A percentile compares a stretch with the other conserved stretches of the same genome.
phyloP scores from a whole-genome alignment of 2,888 invertebrate genomes.

The Microctonus aethiopoides region DNA sequence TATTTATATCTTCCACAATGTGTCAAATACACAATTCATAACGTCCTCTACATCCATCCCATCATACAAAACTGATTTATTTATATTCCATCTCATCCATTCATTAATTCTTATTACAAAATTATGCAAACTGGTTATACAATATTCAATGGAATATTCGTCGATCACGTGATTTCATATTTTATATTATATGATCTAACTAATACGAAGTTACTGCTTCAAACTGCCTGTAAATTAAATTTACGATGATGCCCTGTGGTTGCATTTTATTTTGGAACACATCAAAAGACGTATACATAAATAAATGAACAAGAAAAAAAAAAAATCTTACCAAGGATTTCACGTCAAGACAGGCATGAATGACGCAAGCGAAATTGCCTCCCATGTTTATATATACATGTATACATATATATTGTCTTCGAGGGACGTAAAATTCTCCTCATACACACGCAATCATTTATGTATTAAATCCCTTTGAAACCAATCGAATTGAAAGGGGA shows the following conservation, averaged over 20 bases:
- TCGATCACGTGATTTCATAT: background rate
- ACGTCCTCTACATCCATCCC: background rate
- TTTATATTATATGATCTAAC: background rate
- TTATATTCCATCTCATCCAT: background rate
- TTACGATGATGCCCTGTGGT: slow-evolving; percentile 21
- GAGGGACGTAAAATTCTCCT: background rate
- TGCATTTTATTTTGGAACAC: slow-evolving; percentile 12
- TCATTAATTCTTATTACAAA: background rate
- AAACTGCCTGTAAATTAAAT: slow-evolving; percentile 10
- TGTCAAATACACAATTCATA: background rate
- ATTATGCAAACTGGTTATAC: background rate
- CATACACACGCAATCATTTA: background rate
- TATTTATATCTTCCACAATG: background rate
- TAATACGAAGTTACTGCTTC: background rate
- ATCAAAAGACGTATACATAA: slow-evolving; percentile 10
- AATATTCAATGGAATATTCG: background rate
- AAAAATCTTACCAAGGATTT: slow-evolving; percentile 23
- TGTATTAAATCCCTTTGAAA: background rate
- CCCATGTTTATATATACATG: no score
- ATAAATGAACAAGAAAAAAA: slow-evolving; percentile 5
- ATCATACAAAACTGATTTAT: background rate
- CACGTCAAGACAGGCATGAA: slow-evolving; percentile 19
- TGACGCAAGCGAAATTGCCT: slow-evolving; percentile 26
- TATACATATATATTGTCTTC: background rate
- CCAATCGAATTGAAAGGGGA: background rate